Conservation (phyloP, 2,797 vertebrate genomes). For the Tarsius wallacei region DNA sequence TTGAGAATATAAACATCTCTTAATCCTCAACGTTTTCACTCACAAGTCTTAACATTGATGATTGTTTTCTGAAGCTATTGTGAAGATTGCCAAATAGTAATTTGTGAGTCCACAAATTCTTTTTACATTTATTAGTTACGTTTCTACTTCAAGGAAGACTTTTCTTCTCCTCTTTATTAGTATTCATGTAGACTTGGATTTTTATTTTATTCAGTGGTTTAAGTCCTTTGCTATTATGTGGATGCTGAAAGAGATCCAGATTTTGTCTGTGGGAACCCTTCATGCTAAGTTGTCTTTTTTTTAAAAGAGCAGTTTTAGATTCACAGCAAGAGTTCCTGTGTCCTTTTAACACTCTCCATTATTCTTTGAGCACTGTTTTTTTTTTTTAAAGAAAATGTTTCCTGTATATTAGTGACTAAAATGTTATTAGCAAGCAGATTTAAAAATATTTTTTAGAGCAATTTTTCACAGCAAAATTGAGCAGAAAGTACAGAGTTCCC, state of each 20-base stretch:
- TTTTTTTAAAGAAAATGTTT: background rate
- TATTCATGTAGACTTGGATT: background rate
- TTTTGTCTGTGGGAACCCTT: background rate
- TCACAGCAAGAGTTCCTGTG: background rate
- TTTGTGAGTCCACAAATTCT: background rate
- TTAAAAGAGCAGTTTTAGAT: background rate
- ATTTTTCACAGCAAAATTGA: background rate
- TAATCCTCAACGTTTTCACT: background rate
- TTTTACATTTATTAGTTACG: background rate
- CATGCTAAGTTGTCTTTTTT: background rate
- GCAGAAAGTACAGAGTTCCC: too few relatives aligned
- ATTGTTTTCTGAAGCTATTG: background rate
- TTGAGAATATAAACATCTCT: background rate
- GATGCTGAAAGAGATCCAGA: background rate
- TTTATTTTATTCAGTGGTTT: slow-evolving; percentile 12
- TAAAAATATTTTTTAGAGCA: background rate
- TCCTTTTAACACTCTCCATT: slow-evolving; percentile 12
- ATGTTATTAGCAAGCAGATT: background rate
- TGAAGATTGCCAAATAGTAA: background rate
- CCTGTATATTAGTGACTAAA: background rate
- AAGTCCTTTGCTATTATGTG: background rate
- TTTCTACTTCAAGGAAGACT: background rate
- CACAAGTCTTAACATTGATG: background rate
- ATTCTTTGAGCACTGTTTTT: background rate
- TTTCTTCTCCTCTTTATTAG: background rate